These are phyloP conservation scores for Eidolon helvum DNA, from an alignment of 2,113 vertebrate genomes.

Conservation along the genomic window DNA sequence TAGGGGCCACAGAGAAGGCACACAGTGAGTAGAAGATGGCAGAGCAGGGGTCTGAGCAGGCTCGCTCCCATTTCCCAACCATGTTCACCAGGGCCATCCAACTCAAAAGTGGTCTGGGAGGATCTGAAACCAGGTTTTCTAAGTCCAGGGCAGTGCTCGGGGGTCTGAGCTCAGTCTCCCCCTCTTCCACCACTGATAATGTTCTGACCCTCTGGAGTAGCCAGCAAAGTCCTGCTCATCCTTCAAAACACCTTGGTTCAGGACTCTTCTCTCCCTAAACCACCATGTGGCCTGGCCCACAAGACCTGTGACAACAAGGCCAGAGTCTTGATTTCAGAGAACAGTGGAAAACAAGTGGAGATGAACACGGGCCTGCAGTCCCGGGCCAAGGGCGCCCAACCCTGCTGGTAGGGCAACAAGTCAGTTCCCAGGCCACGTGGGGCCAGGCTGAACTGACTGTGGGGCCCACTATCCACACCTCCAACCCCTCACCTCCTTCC, in stretches of 20 bases:
- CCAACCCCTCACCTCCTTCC: background rate
- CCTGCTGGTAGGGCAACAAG: rapidly evolving
- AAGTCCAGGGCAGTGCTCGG: background rate
- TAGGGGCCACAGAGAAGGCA: background rate
- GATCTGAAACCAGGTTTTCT: background rate
- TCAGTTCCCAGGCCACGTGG: background rate
- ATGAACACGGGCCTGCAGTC: background rate
- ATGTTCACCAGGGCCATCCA: background rate
- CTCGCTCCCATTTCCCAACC: background rate
- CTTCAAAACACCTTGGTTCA: background rate
- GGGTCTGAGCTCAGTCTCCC: background rate
- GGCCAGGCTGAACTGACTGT: background rate
- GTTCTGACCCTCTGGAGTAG: too few relatives aligned
- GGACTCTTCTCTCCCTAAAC: background rate
- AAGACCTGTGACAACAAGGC: background rate
- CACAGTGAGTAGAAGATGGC: too few relatives aligned
- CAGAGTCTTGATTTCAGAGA: background rate
- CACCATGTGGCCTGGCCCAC: background rate
- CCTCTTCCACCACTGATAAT: background rate
- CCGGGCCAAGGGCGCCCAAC: background rate
- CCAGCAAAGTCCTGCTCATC: background rate
- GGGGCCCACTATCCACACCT: rapidly evolving
- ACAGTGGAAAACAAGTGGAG: background rate
- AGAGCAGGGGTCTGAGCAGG: background rate
- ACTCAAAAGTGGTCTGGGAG: background rate